Percentiles rank a stretch among this genome's conserved stretches.
Conservation (phyloP, 2,113 vertebrate species). For the Bufo gargarizans region DNA sequence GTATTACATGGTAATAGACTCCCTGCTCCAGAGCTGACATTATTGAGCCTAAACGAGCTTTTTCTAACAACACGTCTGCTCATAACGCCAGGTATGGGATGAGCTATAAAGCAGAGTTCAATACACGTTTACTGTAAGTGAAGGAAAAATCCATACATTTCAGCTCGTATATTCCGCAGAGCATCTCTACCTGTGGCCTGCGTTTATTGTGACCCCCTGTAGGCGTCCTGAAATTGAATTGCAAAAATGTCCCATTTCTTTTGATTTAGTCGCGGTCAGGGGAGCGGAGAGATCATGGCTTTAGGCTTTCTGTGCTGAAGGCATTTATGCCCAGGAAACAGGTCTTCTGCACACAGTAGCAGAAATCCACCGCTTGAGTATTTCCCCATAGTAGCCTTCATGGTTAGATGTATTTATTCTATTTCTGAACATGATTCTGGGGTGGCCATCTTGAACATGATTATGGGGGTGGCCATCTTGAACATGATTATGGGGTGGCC, state of each 20-base stretch:
- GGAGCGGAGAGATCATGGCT: background rate
- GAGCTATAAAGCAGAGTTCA: constrained; percentile 1
- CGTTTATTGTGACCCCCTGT: background rate
- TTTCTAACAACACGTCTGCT: background rate
- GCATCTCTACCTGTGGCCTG: background rate
- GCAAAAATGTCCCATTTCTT: background rate
- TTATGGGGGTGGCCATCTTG: too few species aligned
- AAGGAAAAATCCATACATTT: constrained; percentile 37
- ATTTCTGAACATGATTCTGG: too few species aligned
- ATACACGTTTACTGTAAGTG: constrained; percentile 46
- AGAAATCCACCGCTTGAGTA: too few species aligned
- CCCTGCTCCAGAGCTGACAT: background rate
- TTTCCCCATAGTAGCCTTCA: too few species aligned
- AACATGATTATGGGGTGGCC: too few species aligned
- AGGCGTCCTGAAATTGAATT: background rate
- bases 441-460: too few species aligned
- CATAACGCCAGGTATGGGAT: background rate
- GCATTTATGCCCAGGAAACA: background rate
- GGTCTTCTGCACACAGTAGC: background rate
- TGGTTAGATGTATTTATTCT: too few species aligned
- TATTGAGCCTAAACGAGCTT: background rate
- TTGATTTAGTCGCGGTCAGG: background rate
- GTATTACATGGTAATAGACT: constrained; percentile 23
- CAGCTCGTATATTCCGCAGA: background rate
- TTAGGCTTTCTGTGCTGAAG: background rate